A percentile compares a stretch with the other conserved stretches of the same genome.
phyloP scores from a whole-genome alignment of 2,797 vertebrate species.

The Smutsia temminckii region DNA sequence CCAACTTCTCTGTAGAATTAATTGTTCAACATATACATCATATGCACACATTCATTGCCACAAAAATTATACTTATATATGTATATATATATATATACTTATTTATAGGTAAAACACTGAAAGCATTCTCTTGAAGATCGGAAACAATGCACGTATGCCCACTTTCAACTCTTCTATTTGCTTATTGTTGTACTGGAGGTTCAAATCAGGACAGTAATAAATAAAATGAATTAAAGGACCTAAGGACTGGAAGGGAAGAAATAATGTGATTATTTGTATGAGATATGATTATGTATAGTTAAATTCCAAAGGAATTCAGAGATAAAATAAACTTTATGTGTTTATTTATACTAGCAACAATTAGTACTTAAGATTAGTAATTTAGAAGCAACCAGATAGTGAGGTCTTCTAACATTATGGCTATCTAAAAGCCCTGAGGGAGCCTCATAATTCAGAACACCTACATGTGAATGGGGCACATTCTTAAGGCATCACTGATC shows the following conservation, averaged over 20 bases:
- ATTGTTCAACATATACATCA: not conserved
- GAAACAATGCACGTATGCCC: not conserved
- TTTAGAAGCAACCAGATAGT: not conserved
- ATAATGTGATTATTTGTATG: not conserved
- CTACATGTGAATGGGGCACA: not conserved
- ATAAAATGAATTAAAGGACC: slow-evolving; percentile 17
- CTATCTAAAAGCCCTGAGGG: not conserved
- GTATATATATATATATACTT: no score
- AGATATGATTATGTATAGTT: not conserved
- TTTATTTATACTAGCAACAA: slow-evolving; percentile 17
- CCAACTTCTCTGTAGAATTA: slow-evolving; percentile 7
- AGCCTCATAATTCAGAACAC: not conserved
- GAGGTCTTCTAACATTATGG: not conserved
- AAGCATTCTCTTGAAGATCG: not conserved
- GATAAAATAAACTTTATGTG: not conserved
- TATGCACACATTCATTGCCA: not conserved
- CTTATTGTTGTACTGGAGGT: not conserved
- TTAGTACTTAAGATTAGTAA: not conserved
- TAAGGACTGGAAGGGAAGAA: not conserved
- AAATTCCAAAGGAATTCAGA: slow-evolving; percentile 31
- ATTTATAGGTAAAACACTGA: not conserved
- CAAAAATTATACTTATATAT: not conserved
- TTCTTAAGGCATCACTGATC: not conserved
- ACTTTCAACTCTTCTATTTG: not conserved
- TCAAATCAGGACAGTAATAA: not conserved